These are phyloP conservation scores for Drosophila cracens DNA, from an alignment of 2,888 invertebrate species.

Conservation along the genomic window DNA sequence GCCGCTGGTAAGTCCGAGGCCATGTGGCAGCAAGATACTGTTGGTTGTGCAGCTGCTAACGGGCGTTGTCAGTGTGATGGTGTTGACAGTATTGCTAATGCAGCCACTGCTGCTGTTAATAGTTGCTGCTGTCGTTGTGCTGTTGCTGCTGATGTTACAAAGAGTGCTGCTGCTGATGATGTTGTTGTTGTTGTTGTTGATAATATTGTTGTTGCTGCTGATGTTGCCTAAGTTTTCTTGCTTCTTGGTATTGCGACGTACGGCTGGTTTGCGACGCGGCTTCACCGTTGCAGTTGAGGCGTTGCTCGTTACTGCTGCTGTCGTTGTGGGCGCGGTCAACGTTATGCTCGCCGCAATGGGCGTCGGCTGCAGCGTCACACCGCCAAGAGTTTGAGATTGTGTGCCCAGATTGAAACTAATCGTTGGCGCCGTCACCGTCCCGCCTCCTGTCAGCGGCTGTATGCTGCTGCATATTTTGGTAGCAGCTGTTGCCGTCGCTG, in stretches of 20 bases:
- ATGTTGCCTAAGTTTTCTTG: constrained; percentile 61
- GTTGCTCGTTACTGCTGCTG: constrained; percentile 13
- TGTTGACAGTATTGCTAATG: constrained; percentile 40
- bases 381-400: constrained; percentile 55
- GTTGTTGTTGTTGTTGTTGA: constrained; percentile 33
- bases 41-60: constrained; percentile 41
- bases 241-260: constrained; percentile 83
- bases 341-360: constrained; percentile 55
- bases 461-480: constrained; percentile 36
- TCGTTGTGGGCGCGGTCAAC: constrained; percentile 44
- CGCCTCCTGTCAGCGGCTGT: constrained; percentile 12
- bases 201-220: constrained; percentile 50
- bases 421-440: constrained; percentile 52
- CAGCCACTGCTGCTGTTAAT: constrained; percentile 29
- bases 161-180: constrained; percentile 27
- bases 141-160: constrained; percentile 53
- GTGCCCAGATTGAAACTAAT: constrained; percentile 68
- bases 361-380: constrained; percentile 61
- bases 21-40: constrained; percentile 59
- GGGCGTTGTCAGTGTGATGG: constrained; percentile 58
- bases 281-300: constrained; percentile 82
- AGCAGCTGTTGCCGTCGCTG: constrained; percentile 60
- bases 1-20: constrained; percentile 34
- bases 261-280: constrained; percentile 83
- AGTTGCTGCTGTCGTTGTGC: constrained; percentile 26